A percentile compares a stretch with the other conserved stretches of the same genome.
Evolutionary conservation across 1,140 invertebrate species (phyloP).

Genomic region (Meteorus sp.): DNA sequence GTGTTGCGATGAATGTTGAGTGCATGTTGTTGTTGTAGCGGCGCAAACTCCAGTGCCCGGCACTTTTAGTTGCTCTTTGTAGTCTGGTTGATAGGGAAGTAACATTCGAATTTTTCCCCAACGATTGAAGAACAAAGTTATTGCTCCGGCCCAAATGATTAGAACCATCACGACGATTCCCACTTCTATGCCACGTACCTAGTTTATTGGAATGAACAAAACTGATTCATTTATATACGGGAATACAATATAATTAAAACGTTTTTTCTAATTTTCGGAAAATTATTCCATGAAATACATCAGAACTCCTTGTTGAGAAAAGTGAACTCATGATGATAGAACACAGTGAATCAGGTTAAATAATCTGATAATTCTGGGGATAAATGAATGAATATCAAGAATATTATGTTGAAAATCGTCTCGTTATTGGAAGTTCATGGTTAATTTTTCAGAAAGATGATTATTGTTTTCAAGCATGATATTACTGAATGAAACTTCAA

Average conservation of each 20-base stretch:
- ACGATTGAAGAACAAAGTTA: constrained; percentile 85
- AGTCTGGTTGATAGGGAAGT: constrained; percentile 87
- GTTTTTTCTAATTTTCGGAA: too few species aligned
- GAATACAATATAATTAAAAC: neutral
- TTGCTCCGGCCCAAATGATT: constrained; percentile 84
- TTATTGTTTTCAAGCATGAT: too few species aligned
- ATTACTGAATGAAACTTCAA: too few species aligned
- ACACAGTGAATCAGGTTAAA: too few species aligned
- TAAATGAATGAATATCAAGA: too few species aligned
- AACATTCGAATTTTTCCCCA: constrained; percentile 94
- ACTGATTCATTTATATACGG: neutral
- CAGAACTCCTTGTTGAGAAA: too few species aligned
- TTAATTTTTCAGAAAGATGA: too few species aligned
- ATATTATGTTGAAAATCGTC: too few species aligned
- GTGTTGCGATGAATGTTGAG: constrained; percentile 54
- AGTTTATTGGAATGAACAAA: constrained; percentile 19
- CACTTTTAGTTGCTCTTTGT: constrained; percentile 82
- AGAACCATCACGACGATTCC: constrained; percentile 84
- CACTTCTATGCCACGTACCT: constrained; percentile 84
- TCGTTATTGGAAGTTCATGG: too few species aligned
- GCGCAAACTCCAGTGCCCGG: constrained; percentile 76
- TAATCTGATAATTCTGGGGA: too few species aligned
- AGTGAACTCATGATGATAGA: too few species aligned
- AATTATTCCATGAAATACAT: too few species aligned
- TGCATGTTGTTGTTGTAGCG: constrained; percentile 59